Conservation (phyloP, 2,797 vertebrate species). For the Anabas testudineus region DNA sequence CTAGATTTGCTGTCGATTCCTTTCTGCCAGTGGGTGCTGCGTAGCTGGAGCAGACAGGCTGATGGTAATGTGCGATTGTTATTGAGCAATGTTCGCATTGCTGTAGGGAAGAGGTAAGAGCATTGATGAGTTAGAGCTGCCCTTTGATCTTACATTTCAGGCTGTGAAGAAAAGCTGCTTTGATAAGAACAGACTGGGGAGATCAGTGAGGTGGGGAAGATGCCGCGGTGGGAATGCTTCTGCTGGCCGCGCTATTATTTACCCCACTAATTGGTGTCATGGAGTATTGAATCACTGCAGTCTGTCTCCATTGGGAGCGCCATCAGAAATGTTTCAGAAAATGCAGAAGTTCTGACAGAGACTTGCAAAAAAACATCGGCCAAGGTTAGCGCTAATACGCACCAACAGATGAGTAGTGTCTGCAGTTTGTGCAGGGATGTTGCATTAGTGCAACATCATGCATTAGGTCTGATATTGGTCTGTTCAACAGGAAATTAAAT, state of each 20-base stretch:
- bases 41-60: conserved; percentile 30
- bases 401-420: not conserved
- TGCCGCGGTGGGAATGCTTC: conserved; percentile 42
- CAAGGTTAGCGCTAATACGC: conserved; percentile 7
- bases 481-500: conserved; percentile 57
- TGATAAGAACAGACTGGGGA: conserved; percentile 50
- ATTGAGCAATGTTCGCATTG: conserved; percentile 38
- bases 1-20: conserved; percentile 39
- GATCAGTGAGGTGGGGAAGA: conserved; percentile 51
- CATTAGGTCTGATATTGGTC: conserved; percentile 27
- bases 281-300: conserved; percentile 56
- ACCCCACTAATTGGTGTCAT: conserved; percentile 75
- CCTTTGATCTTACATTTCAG: conserved; percentile 63
- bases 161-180: conserved; percentile 62
- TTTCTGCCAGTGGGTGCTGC: conserved; percentile 35
- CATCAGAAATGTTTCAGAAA: conserved; percentile 36
- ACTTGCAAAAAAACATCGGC: conserved; percentile 10
- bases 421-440: not conserved
- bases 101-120: conserved; percentile 34
- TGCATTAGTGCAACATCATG: conserved; percentile 10
- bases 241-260: conserved; percentile 64
- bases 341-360: conserved; percentile 27
- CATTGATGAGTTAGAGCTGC: conserved; percentile 55
- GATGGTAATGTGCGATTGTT: conserved; percentile 55
- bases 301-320: conserved; percentile 36